Percentiles rank a stretch among this genome's conserved stretches.
Evolutionary conservation across 2,797 vertebrate species (phyloP).

Genomic region (Rhinoraja longicauda): DNA sequence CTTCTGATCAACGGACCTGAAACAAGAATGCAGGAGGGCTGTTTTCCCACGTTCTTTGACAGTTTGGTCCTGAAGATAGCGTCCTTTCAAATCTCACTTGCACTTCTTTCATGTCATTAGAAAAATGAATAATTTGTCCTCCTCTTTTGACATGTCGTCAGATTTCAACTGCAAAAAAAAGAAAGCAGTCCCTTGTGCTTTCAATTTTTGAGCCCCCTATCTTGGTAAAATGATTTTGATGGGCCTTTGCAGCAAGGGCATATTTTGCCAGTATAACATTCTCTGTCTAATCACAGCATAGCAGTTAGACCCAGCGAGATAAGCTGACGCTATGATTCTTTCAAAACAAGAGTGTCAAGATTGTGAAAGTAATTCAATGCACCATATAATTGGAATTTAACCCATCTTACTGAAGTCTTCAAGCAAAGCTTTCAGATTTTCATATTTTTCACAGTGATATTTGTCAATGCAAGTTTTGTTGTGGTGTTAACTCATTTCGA

Average conservation of each 20-base stretch:
- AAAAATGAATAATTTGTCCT: conserved; percentile 63
- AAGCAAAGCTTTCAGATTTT: conserved; percentile 23
- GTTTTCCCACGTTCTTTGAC: conserved; percentile 74
- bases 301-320: neutral
- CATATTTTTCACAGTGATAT: conserved; percentile 32
- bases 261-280: conserved; percentile 58
- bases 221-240: conserved; percentile 59
- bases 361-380: conserved; percentile 34
- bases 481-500: neutral
- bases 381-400: conserved; percentile 35
- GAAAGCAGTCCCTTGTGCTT: conserved; percentile 51
- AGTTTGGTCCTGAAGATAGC: conserved; percentile 66
- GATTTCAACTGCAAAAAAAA: conserved; percentile 56
- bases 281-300: conserved; percentile 49
- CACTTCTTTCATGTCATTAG: conserved; percentile 58
- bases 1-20: conserved; percentile 77
- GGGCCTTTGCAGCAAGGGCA: conserved; percentile 61
- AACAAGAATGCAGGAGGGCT: conserved; percentile 70
- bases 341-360: conserved; percentile 31
- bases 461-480: conserved; percentile 21
- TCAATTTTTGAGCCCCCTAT: conserved; percentile 54
- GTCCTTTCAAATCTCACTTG: conserved; percentile 59
- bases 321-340: conserved; percentile 18
- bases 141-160: conserved; percentile 61
- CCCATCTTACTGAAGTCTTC: conserved; percentile 33